Evolutionary conservation across 2,888 invertebrate genomes (phyloP), one percentile per base, ranked within the genome.

Genomic region (Drosophila basisetae): DNA sequence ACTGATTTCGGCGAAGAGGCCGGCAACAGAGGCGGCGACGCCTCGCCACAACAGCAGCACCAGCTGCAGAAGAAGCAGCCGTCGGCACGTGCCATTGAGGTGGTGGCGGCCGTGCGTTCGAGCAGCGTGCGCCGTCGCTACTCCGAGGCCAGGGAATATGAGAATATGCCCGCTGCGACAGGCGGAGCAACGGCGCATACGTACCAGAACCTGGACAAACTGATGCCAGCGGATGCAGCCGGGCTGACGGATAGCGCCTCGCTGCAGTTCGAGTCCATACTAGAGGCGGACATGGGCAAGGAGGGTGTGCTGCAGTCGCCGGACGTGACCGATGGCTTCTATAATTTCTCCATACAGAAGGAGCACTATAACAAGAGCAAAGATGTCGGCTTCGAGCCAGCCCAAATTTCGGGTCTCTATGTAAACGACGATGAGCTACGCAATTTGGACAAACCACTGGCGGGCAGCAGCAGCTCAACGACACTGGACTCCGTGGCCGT

Each of bases 301-400:
- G 90, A 85, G 4, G 85, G 90, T 37, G 87, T 89, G 0, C 65
- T 93, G 47, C 90, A 92, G 53, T 93, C 93, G 2, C 93, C 93
- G 1, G 93, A 93, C 75, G 93, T 93, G 2, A 92, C 93, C 1
- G 93, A 93, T 76, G 93, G 92, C 35, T 94, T 93, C 73, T 92
- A 92, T 70, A 93, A 92, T 69, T 93, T 93, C 65, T 92, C 93
- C 37, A 92, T 93, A 75, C 93, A 93, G 64, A 93, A 93, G 67
- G 93, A 93, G 66, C 90, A 92, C 56, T 92, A 92, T 75, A 91
- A 91, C 79, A 93, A 93, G 68, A 82, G 86, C 66, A 92, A 91
- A 65, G 91, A 91, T 5, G 85, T 86, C 0, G 92, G 91, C 31
- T 91, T 89, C 50, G 91, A 92, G 66, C 76, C 84, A 4, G 82